Percentiles rank a stretch among this genome's conserved stretches.
These are phyloP conservation scores for Amazonetta brasiliensis DNA, from an alignment of 2,797 vertebrate genomes.

Conservation along the genomic window DNA sequence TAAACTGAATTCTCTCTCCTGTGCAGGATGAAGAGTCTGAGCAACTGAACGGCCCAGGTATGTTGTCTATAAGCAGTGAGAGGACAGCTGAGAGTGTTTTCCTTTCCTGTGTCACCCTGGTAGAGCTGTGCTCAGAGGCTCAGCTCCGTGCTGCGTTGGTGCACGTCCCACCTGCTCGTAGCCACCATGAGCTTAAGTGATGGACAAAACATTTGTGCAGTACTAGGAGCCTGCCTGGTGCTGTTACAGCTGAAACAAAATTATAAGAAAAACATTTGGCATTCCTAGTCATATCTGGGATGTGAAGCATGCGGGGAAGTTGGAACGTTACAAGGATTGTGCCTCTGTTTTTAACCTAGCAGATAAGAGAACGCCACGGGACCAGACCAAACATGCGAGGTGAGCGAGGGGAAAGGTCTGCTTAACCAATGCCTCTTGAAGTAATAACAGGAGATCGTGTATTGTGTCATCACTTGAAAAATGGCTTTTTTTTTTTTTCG, in stretches of 20 bases:
- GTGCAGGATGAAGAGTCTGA: background rate
- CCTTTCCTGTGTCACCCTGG: background rate
- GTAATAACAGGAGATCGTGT: background rate
- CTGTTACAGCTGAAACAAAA: background rate
- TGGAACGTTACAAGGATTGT: accelerated
- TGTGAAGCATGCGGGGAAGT: background rate
- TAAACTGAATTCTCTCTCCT: background rate
- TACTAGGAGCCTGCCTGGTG: too few species aligned
- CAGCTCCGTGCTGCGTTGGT: accelerated
- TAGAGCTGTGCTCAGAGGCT: background rate
- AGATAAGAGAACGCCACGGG: background rate
- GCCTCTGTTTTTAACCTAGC: background rate
- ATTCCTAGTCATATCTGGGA: background rate
- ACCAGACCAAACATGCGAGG: background rate
- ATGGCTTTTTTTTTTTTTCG: too few species aligned
- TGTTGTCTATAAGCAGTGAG: background rate
- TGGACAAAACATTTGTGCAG: background rate
- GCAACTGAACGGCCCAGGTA: background rate
- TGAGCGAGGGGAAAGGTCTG: background rate
- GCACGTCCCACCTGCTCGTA: too few species aligned
- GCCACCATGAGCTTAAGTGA: background rate
- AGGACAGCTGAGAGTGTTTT: background rate
- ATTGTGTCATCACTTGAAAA: accelerated
- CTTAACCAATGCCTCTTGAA: background rate
- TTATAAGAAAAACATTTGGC: background rate